Conservation (phyloP, 2,888 invertebrate genomes). For the Amphipoea oculea region DNA sequence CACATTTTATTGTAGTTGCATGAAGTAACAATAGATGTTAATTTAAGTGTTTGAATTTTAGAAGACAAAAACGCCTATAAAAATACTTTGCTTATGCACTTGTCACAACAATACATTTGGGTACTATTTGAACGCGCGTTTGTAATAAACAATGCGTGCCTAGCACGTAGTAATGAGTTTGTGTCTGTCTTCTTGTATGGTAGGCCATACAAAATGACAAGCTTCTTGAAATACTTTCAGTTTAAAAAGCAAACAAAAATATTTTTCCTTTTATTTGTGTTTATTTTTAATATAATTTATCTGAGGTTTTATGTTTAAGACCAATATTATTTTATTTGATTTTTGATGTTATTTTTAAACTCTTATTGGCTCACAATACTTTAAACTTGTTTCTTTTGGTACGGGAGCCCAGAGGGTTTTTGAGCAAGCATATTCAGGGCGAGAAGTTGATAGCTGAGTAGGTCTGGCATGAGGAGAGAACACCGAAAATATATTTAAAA, state of each 20-base stretch:
- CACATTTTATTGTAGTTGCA: background rate
- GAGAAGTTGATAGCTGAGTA: too few species aligned
- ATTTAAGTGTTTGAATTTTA: background rate
- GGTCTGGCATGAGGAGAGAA: too few species aligned
- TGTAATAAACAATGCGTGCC: conserved; percentile 38
- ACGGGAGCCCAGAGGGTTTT: too few species aligned
- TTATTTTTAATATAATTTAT: background rate
- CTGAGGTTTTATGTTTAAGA: background rate
- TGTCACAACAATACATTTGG: conserved; percentile 32
- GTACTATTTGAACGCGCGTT: conserved; percentile 15
- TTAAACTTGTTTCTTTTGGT: background rate
- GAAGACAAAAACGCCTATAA: conserved; percentile 23
- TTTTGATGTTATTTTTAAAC: background rate
- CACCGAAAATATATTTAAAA: too few species aligned
- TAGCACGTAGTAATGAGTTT: conserved; percentile 27
- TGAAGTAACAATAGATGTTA: background rate
- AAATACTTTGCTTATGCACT: conserved; percentile 20
- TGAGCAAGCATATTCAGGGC: too few species aligned
- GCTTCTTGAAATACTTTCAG: conserved; percentile 1
- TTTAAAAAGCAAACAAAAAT: background rate
- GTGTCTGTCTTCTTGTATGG: background rate
- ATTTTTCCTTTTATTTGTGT: background rate
- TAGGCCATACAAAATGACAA: background rate
- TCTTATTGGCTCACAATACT: background rate
- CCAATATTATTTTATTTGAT: background rate